phyloP scores from a whole-genome alignment of 2,888 invertebrate genomes.

The Camponotus fellah region DNA sequence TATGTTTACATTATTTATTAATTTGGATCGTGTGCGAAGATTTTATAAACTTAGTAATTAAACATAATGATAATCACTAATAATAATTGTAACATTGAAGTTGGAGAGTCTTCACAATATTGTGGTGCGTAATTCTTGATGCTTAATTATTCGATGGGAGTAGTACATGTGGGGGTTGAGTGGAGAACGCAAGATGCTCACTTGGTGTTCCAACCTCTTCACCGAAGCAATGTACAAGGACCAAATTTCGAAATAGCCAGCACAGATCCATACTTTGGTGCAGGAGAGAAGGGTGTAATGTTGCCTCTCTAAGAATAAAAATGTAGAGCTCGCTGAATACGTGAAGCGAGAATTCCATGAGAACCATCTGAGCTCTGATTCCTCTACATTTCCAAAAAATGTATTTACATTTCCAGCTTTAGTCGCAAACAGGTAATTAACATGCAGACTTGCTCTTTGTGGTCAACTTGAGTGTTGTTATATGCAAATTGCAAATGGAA shows the following conservation, averaged over 20 bases:
- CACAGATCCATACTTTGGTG: constrained; percentile 86
- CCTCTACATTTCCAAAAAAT: constrained; percentile 86
- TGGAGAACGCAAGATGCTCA: constrained; percentile 76
- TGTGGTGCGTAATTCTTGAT: constrained; percentile 70
- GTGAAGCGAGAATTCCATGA: constrained; percentile 84
- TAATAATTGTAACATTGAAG: constrained; percentile 10
- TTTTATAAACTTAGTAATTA: background rate
- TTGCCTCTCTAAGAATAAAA: constrained; percentile 80
- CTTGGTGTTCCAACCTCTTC: constrained; percentile 79
- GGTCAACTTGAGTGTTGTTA: constrained; percentile 78
- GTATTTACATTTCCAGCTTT: constrained; percentile 85
- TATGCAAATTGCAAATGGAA: constrained; percentile 73
- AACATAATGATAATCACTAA: constrained; percentile 6
- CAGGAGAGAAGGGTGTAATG: constrained; percentile 85
- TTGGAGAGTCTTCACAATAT: constrained; percentile 53
- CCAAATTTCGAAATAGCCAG: constrained; percentile 82
- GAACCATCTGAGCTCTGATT: constrained; percentile 86
- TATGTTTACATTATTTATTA: background rate
- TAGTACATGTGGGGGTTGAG: constrained; percentile 74
- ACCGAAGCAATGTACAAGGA: constrained; percentile 79
- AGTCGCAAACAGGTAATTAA: constrained; percentile 84
- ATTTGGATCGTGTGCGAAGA: background rate
- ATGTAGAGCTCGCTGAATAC: constrained; percentile 82
- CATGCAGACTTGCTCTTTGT: constrained; percentile 84
- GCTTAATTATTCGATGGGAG: constrained; percentile 70